Evolutionary conservation across 2,113 vertebrate genomes (phyloP).

Genomic region (Struthio camelus): DNA sequence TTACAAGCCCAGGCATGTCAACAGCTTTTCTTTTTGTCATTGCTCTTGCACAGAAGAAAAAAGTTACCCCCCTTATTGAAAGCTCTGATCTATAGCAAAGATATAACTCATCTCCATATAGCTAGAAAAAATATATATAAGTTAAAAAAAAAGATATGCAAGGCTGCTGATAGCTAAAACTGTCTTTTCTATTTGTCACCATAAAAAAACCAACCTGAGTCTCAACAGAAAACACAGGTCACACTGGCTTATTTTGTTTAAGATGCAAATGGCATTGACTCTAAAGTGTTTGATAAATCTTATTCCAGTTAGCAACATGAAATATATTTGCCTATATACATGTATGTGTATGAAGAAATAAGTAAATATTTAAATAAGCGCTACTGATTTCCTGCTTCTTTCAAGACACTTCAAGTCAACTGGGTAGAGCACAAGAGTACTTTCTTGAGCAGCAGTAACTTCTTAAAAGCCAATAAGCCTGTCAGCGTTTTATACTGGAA

Average conservation of each 20-base stretch:
- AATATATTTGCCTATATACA: background rate
- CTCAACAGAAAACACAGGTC: background rate
- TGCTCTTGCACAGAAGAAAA: background rate
- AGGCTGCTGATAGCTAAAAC: background rate
- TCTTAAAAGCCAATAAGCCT: background rate
- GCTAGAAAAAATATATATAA: background rate
- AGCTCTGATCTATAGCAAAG: background rate
- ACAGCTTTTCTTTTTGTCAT: background rate
- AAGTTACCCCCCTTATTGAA: background rate
- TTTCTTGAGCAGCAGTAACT: constrained; percentile 11
- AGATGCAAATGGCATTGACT: background rate
- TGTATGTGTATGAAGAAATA: background rate
- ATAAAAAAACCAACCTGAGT: background rate
- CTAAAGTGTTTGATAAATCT: background rate
- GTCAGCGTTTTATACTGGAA: background rate
- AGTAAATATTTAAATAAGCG: constrained; percentile 29
- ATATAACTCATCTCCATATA: background rate
- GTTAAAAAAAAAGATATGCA: background rate
- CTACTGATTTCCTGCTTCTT: constrained; percentile 10
- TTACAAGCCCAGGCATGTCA: constrained; percentile 1
- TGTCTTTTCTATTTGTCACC: background rate
- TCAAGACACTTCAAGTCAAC: background rate
- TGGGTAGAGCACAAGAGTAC: background rate
- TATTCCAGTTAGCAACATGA: background rate
- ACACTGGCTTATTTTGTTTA: background rate